Base-by-base conservation (phyloP, 1,140 invertebrate genomes). In the Augochlora pura region DNA sequence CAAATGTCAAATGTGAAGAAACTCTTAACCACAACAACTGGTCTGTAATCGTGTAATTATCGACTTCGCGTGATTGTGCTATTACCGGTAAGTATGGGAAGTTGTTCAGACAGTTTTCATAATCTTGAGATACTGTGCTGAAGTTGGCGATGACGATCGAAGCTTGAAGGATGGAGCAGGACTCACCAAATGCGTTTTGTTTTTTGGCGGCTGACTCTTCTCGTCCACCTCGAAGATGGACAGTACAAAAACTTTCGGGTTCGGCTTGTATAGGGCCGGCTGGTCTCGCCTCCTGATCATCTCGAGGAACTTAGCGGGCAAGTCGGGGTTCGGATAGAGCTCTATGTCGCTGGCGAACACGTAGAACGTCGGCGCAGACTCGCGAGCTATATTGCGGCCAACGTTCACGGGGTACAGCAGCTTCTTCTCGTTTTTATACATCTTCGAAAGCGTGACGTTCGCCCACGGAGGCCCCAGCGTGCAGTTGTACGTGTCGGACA, bases 341-440 rank as follows among this genome's bases (percentile, higher is more conserved):
- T 98, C 97, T 82, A 98, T 97, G 90, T 98, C 97, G 18, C 97
- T 97, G 9, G 97, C 96, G 76, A 98, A 94, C 54, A 99, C 94
- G 90, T 96, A 97, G 89, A 97, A 95, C 18, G 98, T 98, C 32
- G 96, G 92, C 12, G 97, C 96, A 12, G 95, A 94, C 87, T 97
- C 96, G 14, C 97, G 93, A 0, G 97, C 97, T 18, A 98, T 94
- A 89, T 98, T 98, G 14, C 97, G 93, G 0, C 96, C 97, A 1
- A 98, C 96, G 89, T 98, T 98, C 18, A 98, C 96, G 0, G 97
- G 97, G 90, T 98, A 98, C 1, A 97, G 90, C 1, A 98, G 92
- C 86, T 96, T 97, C 89, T 96, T 97, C 71, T 96, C 94, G 25
- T 94, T 95, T 90, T 97, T 97, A 91, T 97, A 98, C 83, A 97